Percentiles rank a stretch among this genome's conserved stretches.
These are phyloP conservation scores for Dicerorhinus sumatrensis DNA, from an alignment of 2,113 vertebrate species.

Conservation along the genomic window DNA sequence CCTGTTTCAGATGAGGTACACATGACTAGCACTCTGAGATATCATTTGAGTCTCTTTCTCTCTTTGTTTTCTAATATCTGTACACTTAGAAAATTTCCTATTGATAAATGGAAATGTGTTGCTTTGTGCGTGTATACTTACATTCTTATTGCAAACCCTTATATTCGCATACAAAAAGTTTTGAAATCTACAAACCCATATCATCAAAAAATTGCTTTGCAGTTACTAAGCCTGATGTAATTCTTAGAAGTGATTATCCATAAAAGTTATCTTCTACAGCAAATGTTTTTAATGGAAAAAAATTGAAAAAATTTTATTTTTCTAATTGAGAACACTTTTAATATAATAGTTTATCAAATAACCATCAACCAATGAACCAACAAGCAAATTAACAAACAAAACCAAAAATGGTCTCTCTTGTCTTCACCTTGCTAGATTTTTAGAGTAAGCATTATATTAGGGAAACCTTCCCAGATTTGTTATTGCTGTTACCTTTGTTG, in stretches of 20 bases:
- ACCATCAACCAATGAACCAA: neutral
- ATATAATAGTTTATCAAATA: neutral
- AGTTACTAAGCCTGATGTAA: neutral
- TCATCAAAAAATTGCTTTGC: neutral
- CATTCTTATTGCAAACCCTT: neutral
- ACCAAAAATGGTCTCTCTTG: neutral
- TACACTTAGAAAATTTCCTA: neutral
- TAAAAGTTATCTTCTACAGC: neutral
- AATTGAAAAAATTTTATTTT: neutral
- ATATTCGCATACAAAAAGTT: neutral
- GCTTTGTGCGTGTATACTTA: neutral
- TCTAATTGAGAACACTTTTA: neutral
- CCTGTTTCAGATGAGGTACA: neutral
- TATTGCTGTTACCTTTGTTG: neutral
- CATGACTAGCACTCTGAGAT: fast-evolving
- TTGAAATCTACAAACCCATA: neutral
- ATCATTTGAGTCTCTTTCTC: neutral
- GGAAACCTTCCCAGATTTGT: neutral
- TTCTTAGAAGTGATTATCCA: neutral
- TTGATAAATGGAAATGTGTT: neutral
- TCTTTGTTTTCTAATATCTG: neutral
- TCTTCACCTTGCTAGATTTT: neutral
- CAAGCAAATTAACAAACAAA: neutral
- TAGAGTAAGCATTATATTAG: neutral
- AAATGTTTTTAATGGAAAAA: neutral